Conservation (phyloP, 2,888 invertebrate genomes). For the Erebia ligea region DNA sequence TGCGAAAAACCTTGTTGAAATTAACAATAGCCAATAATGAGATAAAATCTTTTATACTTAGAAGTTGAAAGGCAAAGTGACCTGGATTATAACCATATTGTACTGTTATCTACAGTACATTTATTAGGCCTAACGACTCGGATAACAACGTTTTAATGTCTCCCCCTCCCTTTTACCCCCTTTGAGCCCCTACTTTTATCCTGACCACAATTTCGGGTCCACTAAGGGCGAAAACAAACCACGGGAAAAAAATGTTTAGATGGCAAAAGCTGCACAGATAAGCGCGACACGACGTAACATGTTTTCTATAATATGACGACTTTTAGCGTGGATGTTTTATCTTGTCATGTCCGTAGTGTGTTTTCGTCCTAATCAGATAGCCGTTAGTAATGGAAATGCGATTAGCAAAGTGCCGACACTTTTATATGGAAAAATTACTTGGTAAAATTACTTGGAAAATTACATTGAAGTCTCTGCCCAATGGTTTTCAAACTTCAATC, state of each 20-base stretch:
- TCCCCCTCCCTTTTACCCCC: slow-evolving; percentile 20
- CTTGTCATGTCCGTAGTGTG: no score
- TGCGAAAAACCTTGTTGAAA: neutral
- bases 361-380: slow-evolving; percentile 55
- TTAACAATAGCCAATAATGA: neutral
- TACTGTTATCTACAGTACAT: slow-evolving; percentile 38
- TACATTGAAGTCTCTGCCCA: neutral
- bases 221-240: slow-evolving; percentile 38
- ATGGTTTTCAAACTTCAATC: neutral
- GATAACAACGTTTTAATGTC: slow-evolving; percentile 41
- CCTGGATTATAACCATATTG: slow-evolving; percentile 15
- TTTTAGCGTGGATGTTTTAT: no score
- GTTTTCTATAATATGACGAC: no score
- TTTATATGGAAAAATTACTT: slow-evolving; percentile 39
- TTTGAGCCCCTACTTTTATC: slow-evolving; percentile 39
- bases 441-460: slow-evolving; percentile 37
- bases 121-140: slow-evolving; percentile 42
- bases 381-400: slow-evolving; percentile 57
- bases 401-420: slow-evolving; percentile 44
- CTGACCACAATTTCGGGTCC: slow-evolving; percentile 53
- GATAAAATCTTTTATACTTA: slow-evolving; percentile 12
- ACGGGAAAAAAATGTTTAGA: no score
- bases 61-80: neutral
- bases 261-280: no score
- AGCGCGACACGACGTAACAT: no score